These are phyloP conservation scores for Thelaira solivaga DNA, from an alignment of 2,888 invertebrate species.

Conservation along the genomic window DNA sequence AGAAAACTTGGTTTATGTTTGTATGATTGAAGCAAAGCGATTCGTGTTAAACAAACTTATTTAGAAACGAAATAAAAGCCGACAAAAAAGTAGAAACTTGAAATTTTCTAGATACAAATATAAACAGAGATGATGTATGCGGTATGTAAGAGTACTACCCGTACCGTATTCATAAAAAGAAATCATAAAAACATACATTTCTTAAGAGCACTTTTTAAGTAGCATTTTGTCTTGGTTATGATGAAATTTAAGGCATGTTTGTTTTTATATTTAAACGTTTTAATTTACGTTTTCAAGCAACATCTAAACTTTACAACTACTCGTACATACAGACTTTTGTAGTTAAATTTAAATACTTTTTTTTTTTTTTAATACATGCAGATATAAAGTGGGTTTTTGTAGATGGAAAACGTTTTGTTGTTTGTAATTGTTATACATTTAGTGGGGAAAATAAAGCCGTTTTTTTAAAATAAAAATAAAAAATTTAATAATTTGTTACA, in stretches of 20 bases:
- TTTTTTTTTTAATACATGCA: neutral
- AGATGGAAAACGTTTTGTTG: neutral
- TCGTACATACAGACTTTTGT: neutral
- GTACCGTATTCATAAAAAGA: neutral
- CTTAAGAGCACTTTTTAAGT: conserved; percentile 36
- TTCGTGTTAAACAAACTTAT: conserved; percentile 56
- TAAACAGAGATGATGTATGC: no score
- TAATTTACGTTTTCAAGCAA: conserved; percentile 33
- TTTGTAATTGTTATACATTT: neutral
- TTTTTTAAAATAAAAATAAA: neutral
- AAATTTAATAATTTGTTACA: conserved; percentile 55
- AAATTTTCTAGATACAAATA: conserved; percentile 32
- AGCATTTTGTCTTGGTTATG: conserved; percentile 51
- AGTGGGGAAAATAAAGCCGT: neutral
- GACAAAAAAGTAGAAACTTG: conserved; percentile 31
- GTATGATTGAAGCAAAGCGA: no score
- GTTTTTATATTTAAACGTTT: conserved; percentile 35
- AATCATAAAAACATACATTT: conserved; percentile 21
- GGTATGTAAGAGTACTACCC: no score
- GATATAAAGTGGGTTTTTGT: neutral
- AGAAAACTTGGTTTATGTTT: conserved; percentile 34
- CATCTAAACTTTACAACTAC: neutral
- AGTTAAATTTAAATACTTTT: conserved; percentile 5
- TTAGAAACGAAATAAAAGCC: conserved; percentile 50
- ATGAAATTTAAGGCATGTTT: conserved; percentile 50